Percentiles rank a stretch among this genome's conserved stretches.
These are phyloP conservation scores for Xiphophorus maculatus DNA, from an alignment of 2,113 vertebrate species.

Conservation along the genomic window DNA sequence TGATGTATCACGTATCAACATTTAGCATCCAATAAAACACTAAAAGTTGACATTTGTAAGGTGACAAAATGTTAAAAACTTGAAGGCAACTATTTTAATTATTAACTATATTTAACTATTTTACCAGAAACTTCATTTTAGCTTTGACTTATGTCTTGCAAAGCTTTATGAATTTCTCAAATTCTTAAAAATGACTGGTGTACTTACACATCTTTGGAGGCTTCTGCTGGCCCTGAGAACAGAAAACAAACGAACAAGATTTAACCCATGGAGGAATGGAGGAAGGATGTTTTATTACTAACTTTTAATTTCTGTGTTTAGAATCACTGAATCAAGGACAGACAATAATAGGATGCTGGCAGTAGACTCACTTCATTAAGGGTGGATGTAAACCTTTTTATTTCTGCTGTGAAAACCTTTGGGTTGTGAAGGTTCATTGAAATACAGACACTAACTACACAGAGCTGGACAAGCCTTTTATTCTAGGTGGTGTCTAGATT, in stretches of 20 bases:
- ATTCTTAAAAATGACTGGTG: constrained; percentile 31
- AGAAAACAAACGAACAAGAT: constrained; percentile 31
- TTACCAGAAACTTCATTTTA: not conserved
- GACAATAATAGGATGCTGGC: not conserved
- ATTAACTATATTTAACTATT: too few relatives aligned
- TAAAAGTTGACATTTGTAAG: too few relatives aligned
- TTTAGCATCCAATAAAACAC: too few relatives aligned
- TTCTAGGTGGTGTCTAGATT: too few relatives aligned
- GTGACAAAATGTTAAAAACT: too few relatives aligned
- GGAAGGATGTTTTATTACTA: not conserved
- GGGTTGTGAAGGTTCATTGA: not conserved
- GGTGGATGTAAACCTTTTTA: not conserved
- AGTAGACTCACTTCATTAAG: not conserved
- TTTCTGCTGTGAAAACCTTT: too few relatives aligned
- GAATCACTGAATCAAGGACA: not conserved
- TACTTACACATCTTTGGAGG: constrained; percentile 93
- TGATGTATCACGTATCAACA: too few relatives aligned
- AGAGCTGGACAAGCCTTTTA: not conserved
- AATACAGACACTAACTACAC: not conserved
- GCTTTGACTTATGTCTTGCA: not conserved
- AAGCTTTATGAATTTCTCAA: constrained; percentile 6
- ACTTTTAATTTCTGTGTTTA: not conserved
- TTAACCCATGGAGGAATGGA: not conserved
- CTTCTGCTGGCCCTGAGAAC: constrained; percentile 85
- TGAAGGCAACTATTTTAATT: too few relatives aligned